Evolutionary conservation across 2,113 vertebrate species (phyloP), one percentile per base, ranked within the genome.

Genomic region (Eulacestoma nigropectus): DNA sequence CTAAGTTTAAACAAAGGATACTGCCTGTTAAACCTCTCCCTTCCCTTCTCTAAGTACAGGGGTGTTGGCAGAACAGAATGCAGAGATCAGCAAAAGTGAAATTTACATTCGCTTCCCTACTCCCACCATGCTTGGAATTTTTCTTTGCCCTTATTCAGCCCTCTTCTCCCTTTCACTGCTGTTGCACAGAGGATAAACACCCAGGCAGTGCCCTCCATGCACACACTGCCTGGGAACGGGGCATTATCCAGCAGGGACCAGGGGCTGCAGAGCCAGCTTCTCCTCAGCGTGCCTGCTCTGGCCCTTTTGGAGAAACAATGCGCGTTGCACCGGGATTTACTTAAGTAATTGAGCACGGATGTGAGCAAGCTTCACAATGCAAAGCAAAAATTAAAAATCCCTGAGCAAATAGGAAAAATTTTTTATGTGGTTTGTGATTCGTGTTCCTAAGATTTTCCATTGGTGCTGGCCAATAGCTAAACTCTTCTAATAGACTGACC

Each of bases 331-430:
- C 0, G 5, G 47, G 83, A 79, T 84, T 96, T 90, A 84, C 89
- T 89, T 6, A 7, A 78, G 49, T 50, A 93, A 90, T 21, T 47
- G 80, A 90, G 65, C 64, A 73, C 41, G 73, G 81, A 94, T 94
- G 90, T 57, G 73, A 96, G 55, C 1, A 20, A 76, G 33, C 60
- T 78, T 72, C 79, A 93, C 79, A 92, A 89, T n/a, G 68, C 73
- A 92, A 78, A 87, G 83, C 37, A 57, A 84, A 91, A 94, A 94
- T 86, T 90, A 41, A 93, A 96, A 97, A 93, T 57, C 83, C 88
- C 90, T 93, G 76, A 96, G 86, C 60, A 88, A 94, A 97, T 46
- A 90, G 93, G 95, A 95, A 96, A 96, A 93, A 86, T 56, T 95
- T 83, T 90, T 80, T 72, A 59, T 96, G 96, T 26, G 88, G 92